Conservation (phyloP, 2,888 invertebrate genomes). For the Drosophila affinis region DNA sequence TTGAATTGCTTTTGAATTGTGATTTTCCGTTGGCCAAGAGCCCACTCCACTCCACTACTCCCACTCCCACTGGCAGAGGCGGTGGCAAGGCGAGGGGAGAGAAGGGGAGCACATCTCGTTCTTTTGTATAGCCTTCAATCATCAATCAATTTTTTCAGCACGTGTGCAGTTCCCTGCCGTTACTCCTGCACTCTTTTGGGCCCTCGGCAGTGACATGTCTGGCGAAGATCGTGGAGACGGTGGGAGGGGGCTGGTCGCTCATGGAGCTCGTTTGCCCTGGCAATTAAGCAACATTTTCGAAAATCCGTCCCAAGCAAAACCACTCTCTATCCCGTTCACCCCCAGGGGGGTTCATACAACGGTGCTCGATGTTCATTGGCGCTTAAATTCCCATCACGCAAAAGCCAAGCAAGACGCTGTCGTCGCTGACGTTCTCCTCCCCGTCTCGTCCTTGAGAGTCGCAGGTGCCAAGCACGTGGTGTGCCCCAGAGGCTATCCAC, state of each 20-base stretch:
- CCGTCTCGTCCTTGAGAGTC: constrained; percentile 53
- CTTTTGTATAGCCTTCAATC: constrained; percentile 74
- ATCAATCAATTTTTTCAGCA: constrained; percentile 77
- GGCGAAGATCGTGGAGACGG: too few species aligned
- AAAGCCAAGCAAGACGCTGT: constrained; percentile 68
- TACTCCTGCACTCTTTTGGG: constrained; percentile 59
- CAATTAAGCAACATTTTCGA: constrained; percentile 66
- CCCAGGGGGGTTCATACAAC: constrained; percentile 49
- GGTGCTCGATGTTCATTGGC: constrained; percentile 63
- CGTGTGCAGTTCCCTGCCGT: constrained; percentile 46
- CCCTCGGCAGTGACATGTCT: constrained; percentile 53
- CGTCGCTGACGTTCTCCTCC: constrained; percentile 33
- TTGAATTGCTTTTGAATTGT: constrained; percentile 57
- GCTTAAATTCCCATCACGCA: constrained; percentile 74
- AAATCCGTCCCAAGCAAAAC: constrained; percentile 29
- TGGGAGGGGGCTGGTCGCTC: too few species aligned
- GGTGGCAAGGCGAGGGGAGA: constrained; percentile 5
- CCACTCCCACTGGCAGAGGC: neutral
- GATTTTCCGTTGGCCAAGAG: constrained; percentile 50
- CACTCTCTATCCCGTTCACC: constrained; percentile 9
- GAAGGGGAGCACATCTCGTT: constrained; percentile 53
- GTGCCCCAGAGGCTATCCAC: constrained; percentile 12
- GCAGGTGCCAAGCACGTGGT: constrained; percentile 37
- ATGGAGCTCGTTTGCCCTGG: constrained; percentile 45
- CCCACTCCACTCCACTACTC: too few species aligned